phyloP scores from a whole-genome alignment of 1,140 invertebrate genomes.

The Heliconius congener region DNA sequence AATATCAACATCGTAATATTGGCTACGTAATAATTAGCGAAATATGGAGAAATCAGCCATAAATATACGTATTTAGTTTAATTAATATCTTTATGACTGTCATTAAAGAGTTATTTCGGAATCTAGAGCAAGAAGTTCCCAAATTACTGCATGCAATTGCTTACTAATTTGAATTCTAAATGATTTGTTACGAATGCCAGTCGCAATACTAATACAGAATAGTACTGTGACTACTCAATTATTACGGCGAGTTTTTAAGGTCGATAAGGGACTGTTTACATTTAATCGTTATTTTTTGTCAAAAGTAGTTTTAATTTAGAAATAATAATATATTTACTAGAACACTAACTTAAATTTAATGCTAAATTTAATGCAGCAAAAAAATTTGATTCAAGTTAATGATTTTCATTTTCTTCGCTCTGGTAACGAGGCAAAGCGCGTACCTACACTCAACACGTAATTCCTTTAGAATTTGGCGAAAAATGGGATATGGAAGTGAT shows the following conservation, averaged over 20 bases:
- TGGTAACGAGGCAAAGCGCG: no score
- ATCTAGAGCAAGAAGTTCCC: conserved; percentile 46
- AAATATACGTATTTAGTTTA: background rate
- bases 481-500: no score
- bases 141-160: conserved; percentile 40
- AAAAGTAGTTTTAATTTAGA: no score
- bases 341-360: background rate
- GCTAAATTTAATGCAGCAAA: no score
- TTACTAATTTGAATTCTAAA: conserved; percentile 37
- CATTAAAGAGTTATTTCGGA: conserved; percentile 34
- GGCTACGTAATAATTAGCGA: background rate
- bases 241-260: conserved; percentile 18
- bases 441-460: no score
- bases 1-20: background rate
- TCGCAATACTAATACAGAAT: conserved; percentile 25
- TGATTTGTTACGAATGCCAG: conserved; percentile 30
- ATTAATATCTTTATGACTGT: background rate
- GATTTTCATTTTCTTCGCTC: no score
- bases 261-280: conserved; percentile 19
- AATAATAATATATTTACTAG: background rate
- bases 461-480: no score
- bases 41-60: background rate
- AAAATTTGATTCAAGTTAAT: no score
- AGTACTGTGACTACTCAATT: conserved; percentile 26
- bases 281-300: background rate